Conservation (phyloP, 1,140 invertebrate genomes). For the Dendrolimus kikuchii region DNA sequence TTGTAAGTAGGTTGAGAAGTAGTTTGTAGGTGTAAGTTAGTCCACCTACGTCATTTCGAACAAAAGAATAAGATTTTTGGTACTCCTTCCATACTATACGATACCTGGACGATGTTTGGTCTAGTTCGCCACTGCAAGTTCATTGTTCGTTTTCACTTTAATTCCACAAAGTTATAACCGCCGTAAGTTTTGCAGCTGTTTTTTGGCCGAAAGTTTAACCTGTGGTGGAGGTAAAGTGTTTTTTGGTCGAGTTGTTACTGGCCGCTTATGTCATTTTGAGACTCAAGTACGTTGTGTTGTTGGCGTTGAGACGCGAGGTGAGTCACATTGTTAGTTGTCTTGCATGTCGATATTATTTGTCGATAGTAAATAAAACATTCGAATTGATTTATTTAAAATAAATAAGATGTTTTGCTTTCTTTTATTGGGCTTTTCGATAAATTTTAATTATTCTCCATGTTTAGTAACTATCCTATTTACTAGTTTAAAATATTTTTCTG, state of each 20-base stretch:
- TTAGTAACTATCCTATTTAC: no score
- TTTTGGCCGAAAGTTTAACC: constrained; percentile 44
- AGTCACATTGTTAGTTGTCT: constrained; percentile 48
- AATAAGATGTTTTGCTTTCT: no score
- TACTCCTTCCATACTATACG: constrained; percentile 41
- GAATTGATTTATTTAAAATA: no score
- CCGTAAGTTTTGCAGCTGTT: constrained; percentile 35
- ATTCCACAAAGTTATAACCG: constrained; percentile 42
- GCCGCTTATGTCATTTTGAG: constrained; percentile 54
- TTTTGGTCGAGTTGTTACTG: constrained; percentile 41
- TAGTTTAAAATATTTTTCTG: no score
- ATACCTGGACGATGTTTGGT: constrained; percentile 54
- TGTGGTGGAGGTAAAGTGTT: constrained; percentile 40
- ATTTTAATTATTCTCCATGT: no score
- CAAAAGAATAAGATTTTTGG: constrained; percentile 23
- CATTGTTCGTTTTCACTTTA: constrained; percentile 47
- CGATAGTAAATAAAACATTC: constrained; percentile 23
- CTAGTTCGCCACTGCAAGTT: constrained; percentile 65
- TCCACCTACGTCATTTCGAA: constrained; percentile 21
- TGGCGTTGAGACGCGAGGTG: constrained; percentile 65
- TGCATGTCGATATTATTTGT: constrained; percentile 36
- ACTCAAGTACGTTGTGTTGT: constrained; percentile 51
- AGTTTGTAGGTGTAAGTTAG: constrained; percentile 8
- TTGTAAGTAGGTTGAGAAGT: constrained; percentile 1
- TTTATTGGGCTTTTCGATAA: no score